A percentile compares a stretch with the other conserved stretches of the same genome.
These are phyloP conservation scores for Amazona vittata DNA, from an alignment of 2,113 vertebrate genomes.

Conservation along the genomic window DNA sequence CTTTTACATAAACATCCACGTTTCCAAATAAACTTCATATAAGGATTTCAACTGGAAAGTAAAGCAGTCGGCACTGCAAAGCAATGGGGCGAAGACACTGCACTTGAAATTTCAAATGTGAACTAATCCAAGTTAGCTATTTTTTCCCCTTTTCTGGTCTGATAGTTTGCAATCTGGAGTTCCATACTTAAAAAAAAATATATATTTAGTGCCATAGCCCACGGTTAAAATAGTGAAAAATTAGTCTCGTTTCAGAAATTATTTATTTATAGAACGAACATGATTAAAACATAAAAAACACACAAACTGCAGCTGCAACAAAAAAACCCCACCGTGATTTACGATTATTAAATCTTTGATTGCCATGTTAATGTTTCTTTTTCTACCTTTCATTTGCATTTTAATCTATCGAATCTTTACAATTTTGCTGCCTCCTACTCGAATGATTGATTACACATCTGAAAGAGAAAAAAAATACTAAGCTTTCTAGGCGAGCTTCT, in stretches of 20 bases:
- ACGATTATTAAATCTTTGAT: slow-evolving; percentile 85
- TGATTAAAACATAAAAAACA: slow-evolving; percentile 79
- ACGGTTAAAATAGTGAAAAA: slow-evolving; percentile 80
- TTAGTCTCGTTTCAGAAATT: slow-evolving; percentile 80
- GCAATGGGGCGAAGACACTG: not conserved
- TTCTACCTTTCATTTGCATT: slow-evolving; percentile 85
- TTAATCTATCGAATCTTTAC: slow-evolving; percentile 86
- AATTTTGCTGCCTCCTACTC: slow-evolving; percentile 81
- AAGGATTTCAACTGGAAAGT: slow-evolving; percentile 44
- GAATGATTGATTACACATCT: slow-evolving; percentile 82
- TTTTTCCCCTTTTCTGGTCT: not conserved
- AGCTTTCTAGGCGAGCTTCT: slow-evolving; percentile 59
- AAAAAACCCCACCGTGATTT: slow-evolving; percentile 75
- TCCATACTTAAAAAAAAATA: not conserved
- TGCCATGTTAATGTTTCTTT: slow-evolving; percentile 83
- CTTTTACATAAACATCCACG: slow-evolving; percentile 49
- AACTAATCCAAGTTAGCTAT: slow-evolving; percentile 36
- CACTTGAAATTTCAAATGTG: slow-evolving; percentile 34
- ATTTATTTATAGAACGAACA: slow-evolving; percentile 82
- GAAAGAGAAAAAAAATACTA: slow-evolving; percentile 61
- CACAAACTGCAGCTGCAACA: slow-evolving; percentile 78
- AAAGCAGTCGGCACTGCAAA: not conserved
- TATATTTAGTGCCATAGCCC: slow-evolving; percentile 70
- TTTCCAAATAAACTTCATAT: slow-evolving; percentile 62
- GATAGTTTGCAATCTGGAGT: slow-evolving; percentile 61